phyloP scores from a whole-genome alignment of 2,113 vertebrate species.

The Ailurus styani region DNA sequence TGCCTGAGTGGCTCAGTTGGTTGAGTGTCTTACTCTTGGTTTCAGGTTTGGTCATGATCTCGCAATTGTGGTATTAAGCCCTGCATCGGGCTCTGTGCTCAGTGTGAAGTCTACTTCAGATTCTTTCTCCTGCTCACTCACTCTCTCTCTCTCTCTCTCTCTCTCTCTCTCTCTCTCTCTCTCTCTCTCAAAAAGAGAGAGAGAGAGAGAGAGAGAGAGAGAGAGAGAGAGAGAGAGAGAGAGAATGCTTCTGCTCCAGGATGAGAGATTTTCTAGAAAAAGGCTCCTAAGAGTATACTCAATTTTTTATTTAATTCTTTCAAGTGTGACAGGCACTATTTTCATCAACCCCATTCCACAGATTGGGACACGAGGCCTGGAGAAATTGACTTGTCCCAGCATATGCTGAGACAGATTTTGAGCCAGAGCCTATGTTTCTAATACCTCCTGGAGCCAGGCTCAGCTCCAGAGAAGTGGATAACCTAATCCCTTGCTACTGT shows the following conservation, averaged over 20 bases:
- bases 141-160: not conserved
- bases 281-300: not conserved
- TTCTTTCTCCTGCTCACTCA: too few relatives aligned
- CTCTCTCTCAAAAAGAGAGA: too few relatives aligned
- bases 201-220: too few relatives aligned
- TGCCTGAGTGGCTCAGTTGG: not conserved
- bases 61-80: not conserved
- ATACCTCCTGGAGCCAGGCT: not conserved
- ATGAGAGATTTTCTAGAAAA: not conserved
- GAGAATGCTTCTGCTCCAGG: not conserved
- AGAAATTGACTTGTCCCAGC: not conserved
- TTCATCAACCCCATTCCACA: not conserved
- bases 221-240: not conserved
- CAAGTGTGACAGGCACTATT: not conserved
- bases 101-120: not conserved
- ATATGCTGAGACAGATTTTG: not conserved
- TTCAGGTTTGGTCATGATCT: not conserved
- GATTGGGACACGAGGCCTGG: not conserved
- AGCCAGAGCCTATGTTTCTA: not conserved
- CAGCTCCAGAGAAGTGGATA: fast-evolving
- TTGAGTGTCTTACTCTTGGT: not conserved
- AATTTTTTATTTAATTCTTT: not conserved
- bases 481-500: not conserved
- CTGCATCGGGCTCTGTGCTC: not conserved
- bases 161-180: too few relatives aligned